These are phyloP conservation scores for Tetragnatha montana DNA, from an alignment of 2,888 invertebrate genomes.

Conservation along the genomic window DNA sequence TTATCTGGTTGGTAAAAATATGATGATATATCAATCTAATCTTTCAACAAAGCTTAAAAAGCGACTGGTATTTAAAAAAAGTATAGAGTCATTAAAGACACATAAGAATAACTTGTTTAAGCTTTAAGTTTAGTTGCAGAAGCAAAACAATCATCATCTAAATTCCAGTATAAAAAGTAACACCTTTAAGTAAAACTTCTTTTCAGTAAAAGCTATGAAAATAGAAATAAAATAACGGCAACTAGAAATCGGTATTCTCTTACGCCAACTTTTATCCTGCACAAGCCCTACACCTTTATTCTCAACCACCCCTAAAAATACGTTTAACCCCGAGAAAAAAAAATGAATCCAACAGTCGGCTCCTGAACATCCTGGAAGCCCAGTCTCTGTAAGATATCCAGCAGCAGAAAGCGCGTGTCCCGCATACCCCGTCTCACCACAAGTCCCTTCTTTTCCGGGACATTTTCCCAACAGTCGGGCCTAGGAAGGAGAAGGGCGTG, in stretches of 20 bases:
- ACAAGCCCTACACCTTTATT: neutral
- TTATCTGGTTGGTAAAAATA: no score
- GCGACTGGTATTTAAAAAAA: no score
- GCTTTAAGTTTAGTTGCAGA: neutral
- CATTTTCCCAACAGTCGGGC: neutral
- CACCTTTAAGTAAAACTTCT: neutral
- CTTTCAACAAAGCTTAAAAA: no score
- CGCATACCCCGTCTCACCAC: neutral
- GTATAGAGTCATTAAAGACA: no score
- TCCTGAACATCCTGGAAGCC: neutral
- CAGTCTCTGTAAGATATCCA: neutral
- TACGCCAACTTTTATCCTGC: neutral
- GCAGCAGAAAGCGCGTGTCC: neutral
- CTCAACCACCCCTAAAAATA: neutral
- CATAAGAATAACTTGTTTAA: no score
- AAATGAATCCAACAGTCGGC: neutral
- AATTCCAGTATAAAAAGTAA: no score
- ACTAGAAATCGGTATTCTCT: neutral
- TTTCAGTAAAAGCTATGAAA: neutral
- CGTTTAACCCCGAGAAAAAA: neutral
- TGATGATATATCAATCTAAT: no score
- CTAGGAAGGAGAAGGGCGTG: slow-evolving; percentile 8
- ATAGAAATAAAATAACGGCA: neutral
- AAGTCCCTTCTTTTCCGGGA: neutral
- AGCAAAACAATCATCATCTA: slow-evolving; percentile 20